phyloP scores from a whole-genome alignment of 37 sponge, comb jelly and placozoan species.

The Bolinopsis microptera region DNA sequence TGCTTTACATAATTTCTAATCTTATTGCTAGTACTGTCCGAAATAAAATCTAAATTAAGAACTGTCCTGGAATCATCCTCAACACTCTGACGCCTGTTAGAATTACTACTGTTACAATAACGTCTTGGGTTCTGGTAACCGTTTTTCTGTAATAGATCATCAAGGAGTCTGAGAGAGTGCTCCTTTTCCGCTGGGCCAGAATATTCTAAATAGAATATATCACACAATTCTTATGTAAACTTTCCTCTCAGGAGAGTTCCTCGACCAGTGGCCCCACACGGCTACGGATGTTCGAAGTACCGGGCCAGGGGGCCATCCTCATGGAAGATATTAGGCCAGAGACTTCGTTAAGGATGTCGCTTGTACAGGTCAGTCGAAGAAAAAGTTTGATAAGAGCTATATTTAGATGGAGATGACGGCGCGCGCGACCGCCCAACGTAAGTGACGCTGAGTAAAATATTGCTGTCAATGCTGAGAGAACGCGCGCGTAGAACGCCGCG shows the following conservation, averaged over 20 bases:
- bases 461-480: neutral
- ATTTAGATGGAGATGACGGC: neutral
- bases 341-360: slow-evolving; percentile 40
- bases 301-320: neutral
- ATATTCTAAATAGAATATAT: neutral
- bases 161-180: too few relatives aligned
- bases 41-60: too few relatives aligned
- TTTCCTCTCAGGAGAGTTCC: neutral
- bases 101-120: too few relatives aligned
- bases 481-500: neutral
- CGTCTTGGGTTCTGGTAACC: too few relatives aligned
- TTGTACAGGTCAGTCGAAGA: neutral
- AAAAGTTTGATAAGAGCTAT: neutral
- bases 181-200: too few relatives aligned
- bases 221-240: neutral
- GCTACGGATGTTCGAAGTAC: slow-evolving; percentile 33
- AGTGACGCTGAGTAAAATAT: neutral
- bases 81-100: too few relatives aligned
- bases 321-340: slow-evolving; percentile 57
- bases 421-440: slow-evolving; percentile 18
- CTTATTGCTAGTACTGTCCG: too few relatives aligned
- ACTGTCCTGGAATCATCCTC: too few relatives aligned
- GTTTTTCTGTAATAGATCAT: too few relatives aligned
- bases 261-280: neutral
- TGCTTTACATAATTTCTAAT: too few relatives aligned